A percentile compares a stretch with the other conserved stretches of the same genome.
Conservation (phyloP, 1,140 invertebrate species). For the Elymnias hypermnestra region DNA sequence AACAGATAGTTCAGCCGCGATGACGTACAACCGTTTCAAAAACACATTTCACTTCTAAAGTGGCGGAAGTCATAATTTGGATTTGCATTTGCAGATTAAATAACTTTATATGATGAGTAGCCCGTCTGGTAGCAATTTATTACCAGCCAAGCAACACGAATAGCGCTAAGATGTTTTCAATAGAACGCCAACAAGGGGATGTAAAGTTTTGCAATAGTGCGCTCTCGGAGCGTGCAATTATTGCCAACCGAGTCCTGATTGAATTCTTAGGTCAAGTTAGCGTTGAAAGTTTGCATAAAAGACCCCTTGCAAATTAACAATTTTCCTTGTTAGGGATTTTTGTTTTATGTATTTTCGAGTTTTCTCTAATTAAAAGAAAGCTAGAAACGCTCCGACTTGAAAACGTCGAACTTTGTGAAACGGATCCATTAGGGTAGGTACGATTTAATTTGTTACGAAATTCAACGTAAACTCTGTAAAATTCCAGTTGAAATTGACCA, state of each 20-base stretch:
- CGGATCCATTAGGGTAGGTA: constrained; percentile 34
- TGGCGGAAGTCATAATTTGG: constrained; percentile 31
- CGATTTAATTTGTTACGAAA: constrained; percentile 52
- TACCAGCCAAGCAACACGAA: constrained; percentile 54
- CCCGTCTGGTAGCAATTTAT: constrained; percentile 63
- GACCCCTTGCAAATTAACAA: constrained; percentile 58
- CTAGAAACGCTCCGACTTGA: constrained; percentile 26
- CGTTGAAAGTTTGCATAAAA: constrained; percentile 61
- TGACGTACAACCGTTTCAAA: constrained; percentile 28
- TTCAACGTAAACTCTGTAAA: constrained; percentile 43
- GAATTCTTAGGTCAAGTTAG: constrained; percentile 71
- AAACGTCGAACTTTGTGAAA: constrained; percentile 21
- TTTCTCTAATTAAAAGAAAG: constrained; percentile 46
- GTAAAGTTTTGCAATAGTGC: constrained; percentile 68
- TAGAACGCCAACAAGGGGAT: constrained; percentile 66
- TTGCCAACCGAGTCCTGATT: constrained; percentile 68
- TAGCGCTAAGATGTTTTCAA: constrained; percentile 71
- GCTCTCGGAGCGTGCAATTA: constrained; percentile 65
- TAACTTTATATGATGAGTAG: constrained; percentile 60
- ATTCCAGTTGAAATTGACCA: constrained; percentile 57
- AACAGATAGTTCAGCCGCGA: constrained; percentile 30
- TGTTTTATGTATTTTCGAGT: constrained; percentile 38
- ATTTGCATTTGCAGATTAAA: constrained; percentile 65
- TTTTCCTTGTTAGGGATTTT: constrained; percentile 44
- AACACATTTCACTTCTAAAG: constrained; percentile 29